Conservation (phyloP, 2,888 invertebrate genomes). For the Oligia latruncula region DNA sequence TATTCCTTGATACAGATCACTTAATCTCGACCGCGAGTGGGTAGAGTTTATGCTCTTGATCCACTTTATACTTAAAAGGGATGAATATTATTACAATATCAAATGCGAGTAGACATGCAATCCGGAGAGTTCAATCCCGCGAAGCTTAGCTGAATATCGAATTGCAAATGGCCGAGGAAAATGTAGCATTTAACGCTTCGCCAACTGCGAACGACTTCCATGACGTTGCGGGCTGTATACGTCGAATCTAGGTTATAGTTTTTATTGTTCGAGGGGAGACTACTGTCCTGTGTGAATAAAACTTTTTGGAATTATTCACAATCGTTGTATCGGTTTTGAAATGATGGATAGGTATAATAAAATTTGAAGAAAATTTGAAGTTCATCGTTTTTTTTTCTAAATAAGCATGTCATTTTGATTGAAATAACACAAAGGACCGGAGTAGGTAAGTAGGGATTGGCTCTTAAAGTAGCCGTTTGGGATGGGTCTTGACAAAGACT, state of each 20-base stretch:
- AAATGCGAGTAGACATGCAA: constrained; percentile 80
- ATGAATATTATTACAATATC: constrained; percentile 85
- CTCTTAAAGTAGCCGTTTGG: too few species aligned
- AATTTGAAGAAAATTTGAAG: too few species aligned
- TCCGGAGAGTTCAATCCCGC: constrained; percentile 83
- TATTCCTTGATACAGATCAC: constrained; percentile 53
- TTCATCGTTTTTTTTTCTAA: background rate
- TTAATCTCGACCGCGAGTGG: constrained; percentile 57
- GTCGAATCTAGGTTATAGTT: constrained; percentile 65
- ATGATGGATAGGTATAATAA: too few species aligned
- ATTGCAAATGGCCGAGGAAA: constrained; percentile 88
- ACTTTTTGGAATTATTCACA: background rate
- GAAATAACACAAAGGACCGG: too few species aligned
- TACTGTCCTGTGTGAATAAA: background rate
- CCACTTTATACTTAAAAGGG: constrained; percentile 78
- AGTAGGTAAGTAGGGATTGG: too few species aligned
- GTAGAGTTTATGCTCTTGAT: constrained; percentile 66
- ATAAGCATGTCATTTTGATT: too few species aligned
- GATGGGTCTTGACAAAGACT: too few species aligned
- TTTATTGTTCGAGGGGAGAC: background rate
- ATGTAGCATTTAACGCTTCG: constrained; percentile 88
- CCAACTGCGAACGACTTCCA: constrained; percentile 85
- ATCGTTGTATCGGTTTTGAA: background rate
- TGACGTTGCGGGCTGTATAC: constrained; percentile 69
- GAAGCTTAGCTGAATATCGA: constrained; percentile 87